A percentile compares a stretch with the other conserved stretches of the same genome.
These are phyloP conservation scores for Ivindomyrus marchei DNA, from an alignment of 2,113 vertebrate species.

Conservation along the genomic window DNA sequence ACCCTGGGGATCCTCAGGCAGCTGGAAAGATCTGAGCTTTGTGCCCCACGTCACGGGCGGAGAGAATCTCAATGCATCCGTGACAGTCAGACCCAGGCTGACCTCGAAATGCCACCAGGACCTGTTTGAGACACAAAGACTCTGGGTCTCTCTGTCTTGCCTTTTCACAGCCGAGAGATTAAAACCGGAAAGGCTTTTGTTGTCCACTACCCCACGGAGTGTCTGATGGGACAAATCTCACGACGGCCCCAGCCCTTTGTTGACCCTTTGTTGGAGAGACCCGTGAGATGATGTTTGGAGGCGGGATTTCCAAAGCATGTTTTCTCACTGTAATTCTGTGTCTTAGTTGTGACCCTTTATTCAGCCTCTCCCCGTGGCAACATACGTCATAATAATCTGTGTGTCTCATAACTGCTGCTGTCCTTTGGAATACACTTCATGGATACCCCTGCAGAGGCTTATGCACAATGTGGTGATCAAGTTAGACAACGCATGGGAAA, in stretches of 20 bases:
- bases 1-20: background rate
- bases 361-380: background rate
- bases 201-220: background rate
- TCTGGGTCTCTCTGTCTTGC: background rate
- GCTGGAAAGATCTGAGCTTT: background rate
- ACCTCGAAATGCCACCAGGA: background rate
- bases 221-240: slow-evolving; percentile 1
- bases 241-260: background rate
- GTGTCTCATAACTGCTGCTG: background rate
- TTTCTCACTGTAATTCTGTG: background rate
- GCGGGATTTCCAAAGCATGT: background rate
- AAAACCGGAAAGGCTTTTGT: background rate
- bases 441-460: background rate
- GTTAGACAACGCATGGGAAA: background rate
- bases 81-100: background rate
- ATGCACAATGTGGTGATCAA: background rate
- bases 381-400: background rate
- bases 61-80: background rate
- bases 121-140: slow-evolving; percentile 10
- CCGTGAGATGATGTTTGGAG: background rate
- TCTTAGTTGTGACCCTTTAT: background rate
- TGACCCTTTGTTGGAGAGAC: background rate
- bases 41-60: background rate
- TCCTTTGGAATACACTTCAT: background rate
- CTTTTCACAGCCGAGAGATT: slow-evolving; percentile 5